Evolutionary conservation across 2,888 invertebrate genomes (phyloP), one percentile per base, ranked within the genome.

Genomic region (Hypomecis atomaria): DNA sequence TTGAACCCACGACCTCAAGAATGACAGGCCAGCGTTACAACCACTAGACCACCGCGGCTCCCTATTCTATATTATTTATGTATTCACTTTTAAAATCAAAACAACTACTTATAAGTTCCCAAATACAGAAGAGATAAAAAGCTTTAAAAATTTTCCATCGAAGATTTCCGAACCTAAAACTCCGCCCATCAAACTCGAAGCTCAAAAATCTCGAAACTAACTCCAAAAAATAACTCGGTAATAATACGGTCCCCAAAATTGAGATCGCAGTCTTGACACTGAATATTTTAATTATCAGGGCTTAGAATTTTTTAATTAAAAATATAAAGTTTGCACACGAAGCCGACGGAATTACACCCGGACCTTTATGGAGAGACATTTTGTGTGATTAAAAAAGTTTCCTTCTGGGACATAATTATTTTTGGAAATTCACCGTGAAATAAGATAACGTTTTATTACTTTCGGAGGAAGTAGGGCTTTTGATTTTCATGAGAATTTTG

Each of bases 241-340:
- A 58, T 63, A 65, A 61, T 60, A 64, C 47, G 36, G n/a, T 36
- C 38, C 61, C 45, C 40, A 49, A 68, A 66, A 68, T 68, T 62
- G 53, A 66, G 65, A 61, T 68, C 62, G 50, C 53, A 58, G 61
- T 59, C 52, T 64, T 62, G 48, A 48, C 65, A 56, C 44, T 43
- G 65, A 63, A 65, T 66, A 72, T 71, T 71, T 72, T 71, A 72
- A 72, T 72, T 71, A 72, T 71, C 65, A 67, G 67, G 57, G 71
- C 72, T 70, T 72, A 72, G 71, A 71, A 69, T 71, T 72, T 71
- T 72, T 72, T 70, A 72, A 71, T 72, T 71, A 72, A 72, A 72
- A 68, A 66, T 67, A 70, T 68, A 69, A 72, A 72, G 71, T 72
- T 71, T 63, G 58, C 70, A 70, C 67, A 68, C 69, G 65, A 65